Percentiles rank a stretch among this genome's conserved stretches.
Conservation (phyloP, 1,140 invertebrate species). For the Lutraria rhynchaena region DNA sequence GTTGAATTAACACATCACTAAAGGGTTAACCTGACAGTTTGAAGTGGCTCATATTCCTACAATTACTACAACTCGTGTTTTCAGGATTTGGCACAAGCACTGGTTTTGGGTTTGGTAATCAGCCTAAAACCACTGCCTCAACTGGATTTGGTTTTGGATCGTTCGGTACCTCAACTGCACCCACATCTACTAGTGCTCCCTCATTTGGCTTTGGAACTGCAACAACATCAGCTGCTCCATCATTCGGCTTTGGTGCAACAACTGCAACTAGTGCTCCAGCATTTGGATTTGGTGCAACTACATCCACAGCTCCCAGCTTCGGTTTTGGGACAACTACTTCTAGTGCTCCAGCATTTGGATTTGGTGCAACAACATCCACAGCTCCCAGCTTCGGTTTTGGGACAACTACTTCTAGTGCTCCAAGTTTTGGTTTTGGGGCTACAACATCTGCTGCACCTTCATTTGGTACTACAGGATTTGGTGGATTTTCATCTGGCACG, state of each 20-base stretch:
- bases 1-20: no score
- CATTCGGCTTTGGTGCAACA: slow-evolving; percentile 59
- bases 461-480: slow-evolving; percentile 13
- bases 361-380: slow-evolving; percentile 49
- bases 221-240: slow-evolving; percentile 57
- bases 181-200: slow-evolving; percentile 35
- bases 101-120: slow-evolving; percentile 47
- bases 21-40: no score
- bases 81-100: slow-evolving; percentile 8
- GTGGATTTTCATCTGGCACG: background rate
- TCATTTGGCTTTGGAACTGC: slow-evolving; percentile 65
- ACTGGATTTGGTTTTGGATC: slow-evolving; percentile 17
- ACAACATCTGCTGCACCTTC: slow-evolving; percentile 12
- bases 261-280: slow-evolving; percentile 53
- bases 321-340: slow-evolving; percentile 51
- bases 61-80: no score
- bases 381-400: slow-evolving; percentile 82
- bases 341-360: slow-evolving; percentile 51
- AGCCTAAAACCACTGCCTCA: slow-evolving; percentile 34
- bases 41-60: no score
- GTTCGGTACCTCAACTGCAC: background rate
- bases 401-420: slow-evolving; percentile 26
- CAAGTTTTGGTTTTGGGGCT: slow-evolving; percentile 42
- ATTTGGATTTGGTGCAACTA: slow-evolving; percentile 61
- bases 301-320: slow-evolving; percentile 44